Conservation (phyloP, 2,888 invertebrate species). For the Rotaria magnacalcarata region DNA sequence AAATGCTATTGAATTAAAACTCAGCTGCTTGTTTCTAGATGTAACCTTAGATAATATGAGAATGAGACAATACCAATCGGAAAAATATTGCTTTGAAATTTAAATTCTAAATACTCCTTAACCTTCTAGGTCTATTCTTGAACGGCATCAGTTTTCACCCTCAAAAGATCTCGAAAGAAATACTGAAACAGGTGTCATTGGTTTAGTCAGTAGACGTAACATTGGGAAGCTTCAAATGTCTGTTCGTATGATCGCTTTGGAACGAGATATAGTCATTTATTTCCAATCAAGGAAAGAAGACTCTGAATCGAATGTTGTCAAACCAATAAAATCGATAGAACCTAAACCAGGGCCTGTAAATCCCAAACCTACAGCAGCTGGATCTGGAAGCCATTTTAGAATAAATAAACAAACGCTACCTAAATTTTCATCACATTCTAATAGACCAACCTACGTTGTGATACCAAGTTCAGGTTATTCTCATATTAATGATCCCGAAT, state of each 20-base stretch:
- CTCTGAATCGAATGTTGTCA: too few relatives aligned
- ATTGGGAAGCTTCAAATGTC: background rate
- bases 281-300: background rate
- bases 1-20: too few relatives aligned
- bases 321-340: too few relatives aligned
- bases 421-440: too few relatives aligned
- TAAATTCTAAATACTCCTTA: background rate
- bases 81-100: too few relatives aligned
- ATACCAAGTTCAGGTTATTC: background rate
- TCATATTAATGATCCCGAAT: background rate
- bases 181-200: background rate
- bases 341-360: background rate
- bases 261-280: background rate
- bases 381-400: background rate
- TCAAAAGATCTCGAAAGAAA: background rate
- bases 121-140: background rate
- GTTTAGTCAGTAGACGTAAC: background rate
- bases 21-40: too few relatives aligned
- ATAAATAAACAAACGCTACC: background rate
- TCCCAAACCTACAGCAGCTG: background rate
- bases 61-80: too few relatives aligned
- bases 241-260: background rate
- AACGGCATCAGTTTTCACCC: background rate
- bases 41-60: too few relatives aligned
- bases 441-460: background rate